phyloP scores from a whole-genome alignment of 2,888 invertebrate species.

The Ptycholaimellus sp. region DNA sequence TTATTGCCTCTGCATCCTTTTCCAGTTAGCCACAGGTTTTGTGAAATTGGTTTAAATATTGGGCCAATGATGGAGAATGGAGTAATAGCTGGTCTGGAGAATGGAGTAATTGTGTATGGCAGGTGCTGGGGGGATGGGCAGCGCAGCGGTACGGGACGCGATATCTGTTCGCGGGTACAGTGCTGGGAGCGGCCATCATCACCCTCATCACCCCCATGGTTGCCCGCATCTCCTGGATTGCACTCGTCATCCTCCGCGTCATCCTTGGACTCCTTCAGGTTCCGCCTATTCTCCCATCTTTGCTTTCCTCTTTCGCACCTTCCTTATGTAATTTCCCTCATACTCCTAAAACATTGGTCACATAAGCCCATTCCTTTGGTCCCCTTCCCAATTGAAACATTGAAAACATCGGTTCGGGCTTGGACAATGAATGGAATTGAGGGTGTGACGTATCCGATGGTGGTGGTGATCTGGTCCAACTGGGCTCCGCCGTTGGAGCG shows the following conservation, averaged over 20 bases:
- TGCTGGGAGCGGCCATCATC: slow-evolving; percentile 37
- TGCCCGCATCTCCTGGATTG: slow-evolving; percentile 45
- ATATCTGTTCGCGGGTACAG: slow-evolving; percentile 23
- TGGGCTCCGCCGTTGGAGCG: slow-evolving; percentile 81
- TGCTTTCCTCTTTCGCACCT: slow-evolving; percentile 38
- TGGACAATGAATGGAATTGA: slow-evolving; percentile 9
- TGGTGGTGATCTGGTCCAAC: slow-evolving; percentile 68
- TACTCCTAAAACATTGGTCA: too few species aligned
- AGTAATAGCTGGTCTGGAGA: not conserved
- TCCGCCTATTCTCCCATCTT: not conserved
- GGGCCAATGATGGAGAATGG: too few species aligned
- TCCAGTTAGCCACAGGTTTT: too few species aligned
- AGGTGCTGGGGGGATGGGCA: slow-evolving; percentile 15
- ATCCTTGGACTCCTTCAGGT: slow-evolving; percentile 61
- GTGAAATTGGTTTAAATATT: too few species aligned
- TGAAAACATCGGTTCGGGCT: not conserved
- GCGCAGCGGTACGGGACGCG: too few species aligned
- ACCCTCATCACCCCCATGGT: slow-evolving; percentile 55
- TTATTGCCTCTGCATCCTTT: too few species aligned
- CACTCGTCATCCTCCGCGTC: slow-evolving; percentile 49
- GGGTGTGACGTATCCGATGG: slow-evolving; percentile 62
- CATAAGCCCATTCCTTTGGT: not conserved
- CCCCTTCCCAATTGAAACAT: slow-evolving; percentile 2
- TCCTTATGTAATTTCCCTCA: too few species aligned
- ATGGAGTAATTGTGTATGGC: not conserved